Base-by-base conservation (phyloP, 2,113 vertebrate species). In the Triplophysa dalaica region DNA sequence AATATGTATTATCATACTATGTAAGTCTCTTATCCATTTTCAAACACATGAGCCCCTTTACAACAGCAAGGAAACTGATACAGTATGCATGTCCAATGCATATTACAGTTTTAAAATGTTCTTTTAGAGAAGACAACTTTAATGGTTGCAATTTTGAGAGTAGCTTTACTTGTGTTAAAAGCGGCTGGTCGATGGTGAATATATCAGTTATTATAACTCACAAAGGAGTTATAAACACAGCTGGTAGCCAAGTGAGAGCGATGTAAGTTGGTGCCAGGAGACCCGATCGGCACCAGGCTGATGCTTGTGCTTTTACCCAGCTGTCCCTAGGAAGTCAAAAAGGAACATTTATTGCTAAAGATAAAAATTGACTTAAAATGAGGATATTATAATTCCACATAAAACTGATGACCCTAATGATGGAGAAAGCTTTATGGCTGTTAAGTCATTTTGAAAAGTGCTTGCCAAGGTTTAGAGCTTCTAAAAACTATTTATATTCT, bases 381-480 rank as follows among this genome's bases (percentile, higher is more conserved):
- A 22, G 26, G 9, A 68, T 21, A 56, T 66, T 83, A 65, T 66
- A 43, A 66, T 76, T 77, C 22, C 54, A 54, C 68, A 72, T 67
- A 45, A 58, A 79, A n/a, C 19, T 68, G 38, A 81, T 60, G 29
- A 62, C 41, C 9, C 14, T 33, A 48, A 60, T 70, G 45, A 77
- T 29, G 66, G 50, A 65, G 41, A 84, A 54, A 9, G 56, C 45
- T 68, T 63, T 60, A 50, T 63, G 75, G 24, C 22, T 33, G 75
- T 81, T 70, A 14, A 54, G 7, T 33, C 19, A 22, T 1, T 52
- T 77, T 17, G 38, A 58, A 60, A 41, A 19, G 64, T 45, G 64
- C 8, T 33, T 2, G 38, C 21, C 14, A 67, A 38, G 33, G 6
- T 7, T 38, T 7, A 38, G 33, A 38, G 33, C 33, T 38, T 5